Evolutionary conservation across 2,113 vertebrate genomes (phyloP).

Genomic region (Desmodus rotundus): DNA sequence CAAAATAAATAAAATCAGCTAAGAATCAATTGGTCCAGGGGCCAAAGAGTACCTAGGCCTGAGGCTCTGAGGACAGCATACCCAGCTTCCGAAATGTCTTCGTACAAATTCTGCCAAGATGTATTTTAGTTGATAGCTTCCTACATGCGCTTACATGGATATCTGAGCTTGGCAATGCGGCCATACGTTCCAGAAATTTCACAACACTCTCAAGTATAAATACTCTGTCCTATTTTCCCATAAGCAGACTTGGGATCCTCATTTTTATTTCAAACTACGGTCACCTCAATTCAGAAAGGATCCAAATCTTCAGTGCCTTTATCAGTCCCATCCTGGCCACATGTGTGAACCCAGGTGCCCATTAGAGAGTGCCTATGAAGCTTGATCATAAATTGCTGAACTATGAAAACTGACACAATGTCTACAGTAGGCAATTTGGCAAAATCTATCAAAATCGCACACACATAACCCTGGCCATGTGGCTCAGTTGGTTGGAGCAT

Average conservation of each 20-base stretch:
- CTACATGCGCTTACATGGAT: accelerated
- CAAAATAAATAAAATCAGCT: neutral
- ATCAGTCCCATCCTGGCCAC: neutral
- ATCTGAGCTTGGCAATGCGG: neutral
- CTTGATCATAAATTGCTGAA: neutral
- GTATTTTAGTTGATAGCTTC: neutral
- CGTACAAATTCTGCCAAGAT: neutral
- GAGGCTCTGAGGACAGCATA: neutral
- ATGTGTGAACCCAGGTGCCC: neutral
- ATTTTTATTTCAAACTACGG: neutral
- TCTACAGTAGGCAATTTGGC: neutral
- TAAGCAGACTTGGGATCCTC: neutral
- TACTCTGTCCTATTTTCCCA: neutral
- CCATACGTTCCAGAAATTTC: neutral
- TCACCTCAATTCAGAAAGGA: neutral
- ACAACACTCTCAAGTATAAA: neutral
- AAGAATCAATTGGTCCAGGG: neutral
- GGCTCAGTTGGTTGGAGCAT: too few relatives aligned
- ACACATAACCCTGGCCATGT: neutral
- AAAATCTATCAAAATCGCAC: neutral
- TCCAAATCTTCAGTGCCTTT: neutral
- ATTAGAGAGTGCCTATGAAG: neutral
- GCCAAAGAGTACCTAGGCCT: neutral
- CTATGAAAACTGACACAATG: neutral
- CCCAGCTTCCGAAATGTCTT: neutral